Base-by-base conservation (phyloP, 1,140 invertebrate genomes). In the Parasteatoda tepidariorum region DNA sequence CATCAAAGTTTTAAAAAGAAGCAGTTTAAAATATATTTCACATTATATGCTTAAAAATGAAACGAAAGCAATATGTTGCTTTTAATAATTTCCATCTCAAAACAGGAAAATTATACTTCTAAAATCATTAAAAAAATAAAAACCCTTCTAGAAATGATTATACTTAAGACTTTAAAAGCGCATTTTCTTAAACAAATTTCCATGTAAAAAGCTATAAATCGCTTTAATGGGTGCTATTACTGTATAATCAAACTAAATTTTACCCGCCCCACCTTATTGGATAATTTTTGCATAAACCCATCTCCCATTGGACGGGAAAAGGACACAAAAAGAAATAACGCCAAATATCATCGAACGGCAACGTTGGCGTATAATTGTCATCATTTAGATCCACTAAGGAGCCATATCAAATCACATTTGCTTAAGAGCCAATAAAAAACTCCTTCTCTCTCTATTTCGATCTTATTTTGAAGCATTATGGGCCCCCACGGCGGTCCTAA, bases 371-470 rank as follows among this genome's bases (percentile, higher is more conserved):
- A 28, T 78, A 78, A 78, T 66, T 78, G 74, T 66, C 74, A 78
- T 78, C 74, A 78, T 78, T 78, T 66, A 61, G 57, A 7, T 7
- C 5, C 55, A 38, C 61, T 57, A 62, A 75, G 62, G 62, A 57
- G 62, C 57, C 73, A 62, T 54, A 78, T 78, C 74, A 64, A 78
- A 78, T 78, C 74, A 64, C 74, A 78, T 66, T 78, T 66, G 34
- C 74, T 78, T 30, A 78, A 66, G 74, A 78, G 61, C 74, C 74
- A 78, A 78, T 78, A 78, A 78, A 78, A 78, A 78, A 78, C 62
- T 22, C 38, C 61, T 15, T 2, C 33, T 11, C 7, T 33, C 28
- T 31, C 7, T 59, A 74, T 74, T 78, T 75, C 55, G 59, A 62
- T 62, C 55, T 41, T 28, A 34, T n/a, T n/a, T n/a, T n/a, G n/a